Evolutionary conservation across 2,113 vertebrate species (phyloP).

Genomic region (Salvelinus alpinus): DNA sequence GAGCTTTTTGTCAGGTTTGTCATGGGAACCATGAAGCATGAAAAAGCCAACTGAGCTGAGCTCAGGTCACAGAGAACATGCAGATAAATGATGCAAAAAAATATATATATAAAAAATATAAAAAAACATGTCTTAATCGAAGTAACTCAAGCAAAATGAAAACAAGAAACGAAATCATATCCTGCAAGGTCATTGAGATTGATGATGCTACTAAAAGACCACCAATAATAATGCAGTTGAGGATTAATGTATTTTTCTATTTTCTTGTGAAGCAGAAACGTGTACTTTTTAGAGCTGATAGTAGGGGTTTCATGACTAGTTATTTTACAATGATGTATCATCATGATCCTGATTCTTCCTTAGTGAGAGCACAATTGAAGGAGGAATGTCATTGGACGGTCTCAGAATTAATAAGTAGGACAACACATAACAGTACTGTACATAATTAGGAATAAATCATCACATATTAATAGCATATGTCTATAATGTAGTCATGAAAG

Average conservation of each 20-base stretch:
- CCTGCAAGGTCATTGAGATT: constrained; percentile 68
- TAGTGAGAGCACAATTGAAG: constrained; percentile 12
- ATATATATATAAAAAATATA: constrained; percentile 14
- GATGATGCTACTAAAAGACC: constrained; percentile 61
- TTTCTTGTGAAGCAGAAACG: constrained; percentile 32
- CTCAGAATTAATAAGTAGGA: constrained; percentile 10
- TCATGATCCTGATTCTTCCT: constrained; percentile 29
- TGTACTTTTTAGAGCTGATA: constrained; percentile 34
- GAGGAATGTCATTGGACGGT: neutral
- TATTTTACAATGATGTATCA: constrained; percentile 18
- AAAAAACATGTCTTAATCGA: constrained; percentile 36
- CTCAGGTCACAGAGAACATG: constrained; percentile 65
- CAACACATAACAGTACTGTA: constrained; percentile 28
- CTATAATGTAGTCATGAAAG: constrained; percentile 71
- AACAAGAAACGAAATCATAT: constrained; percentile 47
- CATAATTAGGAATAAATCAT: no score
- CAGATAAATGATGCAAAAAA: constrained; percentile 54
- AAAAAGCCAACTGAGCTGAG: constrained; percentile 56
- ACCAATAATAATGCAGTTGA: constrained; percentile 67
- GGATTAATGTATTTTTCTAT: constrained; percentile 47
- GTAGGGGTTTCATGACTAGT: constrained; percentile 71
- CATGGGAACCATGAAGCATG: constrained; percentile 48
- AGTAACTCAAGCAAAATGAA: constrained; percentile 48
- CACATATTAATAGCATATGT: neutral
- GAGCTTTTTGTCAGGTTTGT: constrained; percentile 54